Base-by-base conservation (phyloP, 1,140 invertebrate genomes). In the Orius insidiosus region DNA sequence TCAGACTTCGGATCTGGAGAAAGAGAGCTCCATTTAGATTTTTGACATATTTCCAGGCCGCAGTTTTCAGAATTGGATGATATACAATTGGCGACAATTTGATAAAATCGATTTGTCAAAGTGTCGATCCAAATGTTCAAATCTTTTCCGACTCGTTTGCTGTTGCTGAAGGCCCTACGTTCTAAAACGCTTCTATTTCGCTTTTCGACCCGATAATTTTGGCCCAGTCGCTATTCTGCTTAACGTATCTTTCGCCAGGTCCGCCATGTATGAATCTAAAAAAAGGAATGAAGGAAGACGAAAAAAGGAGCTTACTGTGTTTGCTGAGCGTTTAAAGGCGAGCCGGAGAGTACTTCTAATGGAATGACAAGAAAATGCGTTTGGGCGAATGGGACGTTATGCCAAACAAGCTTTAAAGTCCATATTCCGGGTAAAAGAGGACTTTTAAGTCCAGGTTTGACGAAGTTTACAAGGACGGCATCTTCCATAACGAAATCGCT, bases 1-100 rank as follows among this genome's bases (percentile, higher is more conserved):
- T 68, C 69, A 63, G 87, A 84, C 66, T 96, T 96, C 44, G 82
- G 82, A 73, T 96, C 92, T 10, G 82, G 75, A 47, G 79, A 79
- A 51, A 78, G 59, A 2, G 88, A 89, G 65, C 89, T 95, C 92
- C 92, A 96, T 10, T 67, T 58, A 5, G 80, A 82, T 34, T 66
- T 60, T 42, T 64, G 59, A 63, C 89, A 96, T 30, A 67, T 58
- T 49, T 71, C 65, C 53, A 76, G 59, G 13, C 33, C 46, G 13
- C 41, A 43, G 14, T 32, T 31, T 9, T 18, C 57, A 37, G n/a
- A n/a, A n/a, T 38, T 18, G n/a, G 43, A 41, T 1, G 48, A 40
- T 15, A 31, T 30, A 46, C 51, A 53, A 9, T 44, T 19, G 11
- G 46, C 42, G 18, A 47, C 8, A 7, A 36, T 35, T 10, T 57